Evolutionary conservation across 2,888 invertebrate genomes (phyloP), one percentile per base, ranked within the genome.

Genomic region (Oligia strigilis): DNA sequence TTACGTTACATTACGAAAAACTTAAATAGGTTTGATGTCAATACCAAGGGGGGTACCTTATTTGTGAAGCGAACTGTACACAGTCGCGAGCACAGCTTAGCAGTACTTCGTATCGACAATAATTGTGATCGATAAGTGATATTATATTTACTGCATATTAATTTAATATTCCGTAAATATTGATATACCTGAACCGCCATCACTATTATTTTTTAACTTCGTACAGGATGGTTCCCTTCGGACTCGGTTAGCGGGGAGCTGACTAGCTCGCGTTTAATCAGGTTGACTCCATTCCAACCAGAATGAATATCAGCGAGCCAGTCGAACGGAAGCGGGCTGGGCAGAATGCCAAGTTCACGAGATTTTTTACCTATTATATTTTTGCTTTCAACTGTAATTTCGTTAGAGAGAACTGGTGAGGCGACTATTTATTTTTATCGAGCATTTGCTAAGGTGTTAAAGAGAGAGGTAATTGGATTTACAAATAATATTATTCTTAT

Each of bases 281-380:
- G 52, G 8, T 43, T 55, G 77, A 70, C 66, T 81, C 46, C n/a
- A 58, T 77, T 58, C 74, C 49, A 52, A 66, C 71, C 55, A 46
- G 64, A 84, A 84, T 78, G 84, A 75, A 79, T 84, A 84, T 84
- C 85, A 79, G 66, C 55, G 40, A 78, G n/a, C 73, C 46, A 87
- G 73, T 72, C 43, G 49, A 65, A 76, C 36, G 73, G 29, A 58
- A 84, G 40, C n/a, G 58, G 17, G 49, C 23, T 65, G 66, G 88
- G 85, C 88, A 85, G 52, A 11, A 13, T 29, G 85, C 85, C 88
- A 84, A 49, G n/a, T 66, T 29, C 23, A 23, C 43, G 58, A 67
- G 55, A 74, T 62, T 77, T 80, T 83, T 77, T 71, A 66, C 71
- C 60, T 64, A 60, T 84, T 67, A 60, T n/a, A 64, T 67, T 78